Conservation (phyloP, 2,113 vertebrate species). For the Hystrix brachyura region DNA sequence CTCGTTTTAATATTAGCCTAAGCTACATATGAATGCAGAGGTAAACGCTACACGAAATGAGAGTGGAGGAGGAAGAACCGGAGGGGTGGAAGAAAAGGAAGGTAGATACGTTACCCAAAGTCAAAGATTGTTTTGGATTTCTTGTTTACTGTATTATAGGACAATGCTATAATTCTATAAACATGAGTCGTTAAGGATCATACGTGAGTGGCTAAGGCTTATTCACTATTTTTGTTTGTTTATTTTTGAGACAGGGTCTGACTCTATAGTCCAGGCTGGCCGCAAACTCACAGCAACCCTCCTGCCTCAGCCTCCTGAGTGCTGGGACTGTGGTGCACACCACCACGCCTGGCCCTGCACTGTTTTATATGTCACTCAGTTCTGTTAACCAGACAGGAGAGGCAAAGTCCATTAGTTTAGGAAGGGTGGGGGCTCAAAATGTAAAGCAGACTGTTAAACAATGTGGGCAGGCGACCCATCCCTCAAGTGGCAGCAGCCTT, state of each 20-base stretch:
- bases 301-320: not conserved
- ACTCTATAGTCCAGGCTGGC: not conserved
- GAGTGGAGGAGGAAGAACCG: not conserved
- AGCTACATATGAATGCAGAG: not conserved
- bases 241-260: not conserved
- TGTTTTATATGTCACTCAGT: not conserved
- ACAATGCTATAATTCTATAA: not conserved
- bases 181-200: not conserved
- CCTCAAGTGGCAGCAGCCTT: rapidly evolving
- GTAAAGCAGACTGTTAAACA: not conserved
- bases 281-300: not conserved
- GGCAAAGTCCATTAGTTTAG: not conserved
- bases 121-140: not conserved
- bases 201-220: not conserved
- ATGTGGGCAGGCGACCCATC: not conserved
- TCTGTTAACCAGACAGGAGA: not conserved
- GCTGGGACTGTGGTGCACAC: not conserved
- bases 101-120: not conserved
- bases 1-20: not conserved
- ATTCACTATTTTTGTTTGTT: not conserved
- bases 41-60: not conserved
- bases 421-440: not conserved
- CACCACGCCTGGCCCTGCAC: not conserved
- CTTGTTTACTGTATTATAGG: not conserved
- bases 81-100: not conserved